Evolutionary conservation across 2,113 vertebrate species (phyloP).

Genomic region (Actenoides hombroni): DNA sequence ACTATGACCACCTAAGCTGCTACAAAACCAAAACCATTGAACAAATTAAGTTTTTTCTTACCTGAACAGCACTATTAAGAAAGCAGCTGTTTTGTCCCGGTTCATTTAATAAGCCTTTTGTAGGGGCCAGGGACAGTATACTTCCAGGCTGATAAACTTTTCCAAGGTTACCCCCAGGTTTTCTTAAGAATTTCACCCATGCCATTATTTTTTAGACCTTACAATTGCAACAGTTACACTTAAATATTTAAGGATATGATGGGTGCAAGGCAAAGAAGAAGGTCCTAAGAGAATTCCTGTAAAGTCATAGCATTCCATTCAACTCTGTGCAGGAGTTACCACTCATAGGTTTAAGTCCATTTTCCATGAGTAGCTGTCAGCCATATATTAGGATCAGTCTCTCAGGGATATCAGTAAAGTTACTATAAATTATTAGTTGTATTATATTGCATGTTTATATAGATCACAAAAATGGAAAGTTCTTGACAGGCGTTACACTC

Average conservation of each 20-base stretch:
- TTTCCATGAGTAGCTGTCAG: neutral
- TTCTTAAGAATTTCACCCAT: constrained; percentile 93
- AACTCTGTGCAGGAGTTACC: neutral
- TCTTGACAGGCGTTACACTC: neutral
- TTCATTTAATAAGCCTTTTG: constrained; percentile 94
- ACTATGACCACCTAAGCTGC: neutral
- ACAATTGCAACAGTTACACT: neutral
- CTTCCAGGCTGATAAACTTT: constrained; percentile 94
- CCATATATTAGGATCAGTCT: neutral
- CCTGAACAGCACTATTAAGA: constrained; percentile 99
- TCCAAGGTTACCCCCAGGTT: constrained; percentile 88
- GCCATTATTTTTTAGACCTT: constrained; percentile 82
- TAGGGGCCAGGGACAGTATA: constrained; percentile 92
- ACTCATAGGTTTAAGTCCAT: neutral
- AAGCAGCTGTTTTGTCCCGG: constrained; percentile 99
- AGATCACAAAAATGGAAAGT: neutral
- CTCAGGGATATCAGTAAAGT: neutral
- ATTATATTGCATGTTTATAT: neutral
- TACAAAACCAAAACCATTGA: neutral
- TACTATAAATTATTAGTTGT: constrained; percentile 4
- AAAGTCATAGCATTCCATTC: neutral
- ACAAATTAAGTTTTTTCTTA: constrained; percentile 51
- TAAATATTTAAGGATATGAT: constrained; percentile 27
- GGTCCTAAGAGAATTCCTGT: neutral
- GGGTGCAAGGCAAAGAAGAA: constrained; percentile 42